Evolutionary conservation across 2,797 vertebrate species (phyloP).

Genomic region (Siniperca scherzeri): DNA sequence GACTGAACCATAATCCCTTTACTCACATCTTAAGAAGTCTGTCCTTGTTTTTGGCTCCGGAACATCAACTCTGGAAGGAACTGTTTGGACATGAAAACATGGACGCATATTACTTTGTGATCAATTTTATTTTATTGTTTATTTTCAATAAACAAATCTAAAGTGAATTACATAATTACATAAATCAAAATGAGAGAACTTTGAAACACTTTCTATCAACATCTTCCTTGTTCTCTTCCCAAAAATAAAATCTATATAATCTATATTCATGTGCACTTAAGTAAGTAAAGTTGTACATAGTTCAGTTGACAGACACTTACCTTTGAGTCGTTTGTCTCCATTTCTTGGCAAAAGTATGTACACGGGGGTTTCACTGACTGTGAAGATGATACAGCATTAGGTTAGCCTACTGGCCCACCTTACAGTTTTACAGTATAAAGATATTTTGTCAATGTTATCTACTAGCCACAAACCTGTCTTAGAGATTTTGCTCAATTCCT

Average conservation of each 20-base stretch:
- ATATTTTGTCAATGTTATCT: background rate
- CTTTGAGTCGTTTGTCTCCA: slow-evolving; percentile 82
- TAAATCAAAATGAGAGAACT: background rate
- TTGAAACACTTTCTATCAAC: background rate
- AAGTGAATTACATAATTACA: background rate
- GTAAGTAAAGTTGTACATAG: background rate
- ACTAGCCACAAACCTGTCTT: slow-evolving; percentile 79
- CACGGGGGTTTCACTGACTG: slow-evolving; percentile 85
- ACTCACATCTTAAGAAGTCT: slow-evolving; percentile 87
- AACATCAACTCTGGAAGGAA: slow-evolving; percentile 75
- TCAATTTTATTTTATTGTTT: background rate
- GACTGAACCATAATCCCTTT: background rate
- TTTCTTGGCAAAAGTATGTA: slow-evolving; percentile 85
- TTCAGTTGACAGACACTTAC: slow-evolving; percentile 54
- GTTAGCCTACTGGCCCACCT: background rate
- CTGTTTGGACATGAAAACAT: slow-evolving; percentile 61
- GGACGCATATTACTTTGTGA: background rate
- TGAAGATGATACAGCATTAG: slow-evolving; percentile 3
- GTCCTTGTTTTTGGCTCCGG: slow-evolving; percentile 84
- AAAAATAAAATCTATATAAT: background rate
- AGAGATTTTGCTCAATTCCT: slow-evolving; percentile 83
- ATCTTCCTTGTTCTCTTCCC: background rate
- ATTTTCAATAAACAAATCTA: background rate
- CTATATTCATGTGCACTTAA: background rate
- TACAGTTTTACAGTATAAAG: background rate